phyloP scores from a whole-genome alignment of 1,140 invertebrate species.

The Drosophila mauritiana region DNA sequence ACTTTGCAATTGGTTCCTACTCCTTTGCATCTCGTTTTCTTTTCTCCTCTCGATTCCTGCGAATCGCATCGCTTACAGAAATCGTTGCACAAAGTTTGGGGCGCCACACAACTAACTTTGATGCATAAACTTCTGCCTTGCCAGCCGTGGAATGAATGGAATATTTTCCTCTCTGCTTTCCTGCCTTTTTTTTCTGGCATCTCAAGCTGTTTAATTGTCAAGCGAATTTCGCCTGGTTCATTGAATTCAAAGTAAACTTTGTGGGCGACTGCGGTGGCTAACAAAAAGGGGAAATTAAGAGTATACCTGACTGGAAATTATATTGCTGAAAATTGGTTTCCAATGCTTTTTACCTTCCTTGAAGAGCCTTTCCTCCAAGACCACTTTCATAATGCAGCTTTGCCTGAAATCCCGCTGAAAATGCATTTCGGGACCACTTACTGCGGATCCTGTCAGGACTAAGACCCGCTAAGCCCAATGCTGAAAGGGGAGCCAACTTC shows the following conservation, averaged over 20 bases:
- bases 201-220: conserved; percentile 80
- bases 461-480: conserved; percentile 36
- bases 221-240: conserved; percentile 70
- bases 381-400: no score
- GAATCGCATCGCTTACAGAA: conserved; percentile 52
- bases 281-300: background rate
- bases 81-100: conserved; percentile 67
- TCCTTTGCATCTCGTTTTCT: conserved; percentile 64
- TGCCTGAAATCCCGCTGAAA: conserved; percentile 2
- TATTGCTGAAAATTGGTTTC: background rate
- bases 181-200: conserved; percentile 29
- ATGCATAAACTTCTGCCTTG: conserved; percentile 68
- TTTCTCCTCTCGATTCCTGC: conserved; percentile 23
- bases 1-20: conserved; percentile 56
- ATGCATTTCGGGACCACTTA: conserved; percentile 31
- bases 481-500: conserved; percentile 19
- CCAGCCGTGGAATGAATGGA: conserved; percentile 68
- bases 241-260: conserved; percentile 72
- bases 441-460: conserved; percentile 27
- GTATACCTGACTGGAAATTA: conserved; percentile 17
- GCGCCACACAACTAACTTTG: conserved; percentile 69
- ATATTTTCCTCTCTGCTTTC: conserved; percentile 27
- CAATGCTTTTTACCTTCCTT: no score
- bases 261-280: conserved; percentile 13
- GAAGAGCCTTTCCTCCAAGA: no score